Percentiles rank a stretch among this genome's conserved stretches.
Conservation (phyloP, 2,888 invertebrate species). For the Branchinecta sandiegonensis region DNA sequence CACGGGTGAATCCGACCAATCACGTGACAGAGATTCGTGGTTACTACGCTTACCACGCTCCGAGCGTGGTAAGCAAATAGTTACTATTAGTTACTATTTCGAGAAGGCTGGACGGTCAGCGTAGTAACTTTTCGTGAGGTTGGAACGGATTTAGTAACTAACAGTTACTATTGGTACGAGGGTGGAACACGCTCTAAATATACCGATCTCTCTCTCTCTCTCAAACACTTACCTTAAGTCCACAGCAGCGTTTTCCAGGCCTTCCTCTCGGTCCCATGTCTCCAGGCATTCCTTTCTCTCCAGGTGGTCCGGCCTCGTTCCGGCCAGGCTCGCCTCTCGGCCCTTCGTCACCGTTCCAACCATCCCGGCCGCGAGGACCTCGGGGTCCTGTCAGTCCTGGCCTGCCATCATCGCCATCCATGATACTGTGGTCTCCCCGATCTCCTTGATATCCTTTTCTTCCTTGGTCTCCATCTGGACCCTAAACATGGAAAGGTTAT, state of each 20-base stretch:
- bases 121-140: no score
- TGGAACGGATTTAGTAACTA: no score
- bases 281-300: background rate
- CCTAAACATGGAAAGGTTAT: background rate
- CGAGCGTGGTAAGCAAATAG: no score
- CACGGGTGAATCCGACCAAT: no score
- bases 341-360: background rate
- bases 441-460: background rate
- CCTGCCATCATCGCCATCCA: background rate
- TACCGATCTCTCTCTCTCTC: no score
- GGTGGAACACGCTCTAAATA: no score
- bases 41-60: no score
- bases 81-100: no score
- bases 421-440: background rate
- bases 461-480: constrained; percentile 9
- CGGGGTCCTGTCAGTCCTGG: background rate
- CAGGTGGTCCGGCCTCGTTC: background rate
- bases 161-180: no score
- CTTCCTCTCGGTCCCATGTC: constrained; percentile 2
- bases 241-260: constrained; percentile 3
- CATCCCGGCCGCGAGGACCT: background rate
- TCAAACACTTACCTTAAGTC: background rate
- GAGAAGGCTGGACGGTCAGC: no score
- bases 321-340: background rate
- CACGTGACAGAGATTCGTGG: no score